Conservation (phyloP, 2,113 vertebrate species). For the Protobothrops flavoviridis region DNA sequence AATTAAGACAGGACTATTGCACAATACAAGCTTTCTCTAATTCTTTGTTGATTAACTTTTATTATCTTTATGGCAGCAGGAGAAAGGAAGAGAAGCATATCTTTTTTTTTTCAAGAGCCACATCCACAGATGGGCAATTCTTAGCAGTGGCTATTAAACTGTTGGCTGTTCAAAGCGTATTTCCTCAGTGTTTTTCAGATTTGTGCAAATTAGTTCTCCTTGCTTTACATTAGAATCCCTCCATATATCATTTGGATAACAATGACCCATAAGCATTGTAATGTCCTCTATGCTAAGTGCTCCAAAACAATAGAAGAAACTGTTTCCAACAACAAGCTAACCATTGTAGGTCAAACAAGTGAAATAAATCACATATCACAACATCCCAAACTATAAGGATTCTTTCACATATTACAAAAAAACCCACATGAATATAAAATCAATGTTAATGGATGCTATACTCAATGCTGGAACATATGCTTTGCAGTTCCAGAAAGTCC, state of each 20-base stretch:
- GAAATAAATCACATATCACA: not conserved
- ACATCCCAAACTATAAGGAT: not conserved
- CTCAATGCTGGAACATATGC: not conserved
- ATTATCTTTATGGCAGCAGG: not conserved
- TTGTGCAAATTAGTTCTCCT: not conserved
- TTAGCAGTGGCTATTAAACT: not conserved
- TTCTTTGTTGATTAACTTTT: not conserved
- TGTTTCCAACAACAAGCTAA: not conserved
- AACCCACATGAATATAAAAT: not conserved
- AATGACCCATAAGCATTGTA: not conserved
- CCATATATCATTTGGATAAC: not conserved
- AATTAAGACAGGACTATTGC: not conserved
- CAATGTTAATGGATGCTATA: not conserved
- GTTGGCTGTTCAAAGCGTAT: not conserved
- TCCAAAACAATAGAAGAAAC: not conserved
- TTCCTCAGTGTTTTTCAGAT: not conserved
- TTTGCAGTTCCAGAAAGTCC: not conserved
- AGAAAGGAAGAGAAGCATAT: not conserved
- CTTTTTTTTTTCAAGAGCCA: not conserved
- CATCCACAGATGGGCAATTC: not conserved
- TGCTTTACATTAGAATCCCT: not conserved
- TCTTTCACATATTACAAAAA: not conserved
- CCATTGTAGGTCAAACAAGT: not conserved
- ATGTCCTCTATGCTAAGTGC: not conserved
- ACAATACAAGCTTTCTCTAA: not conserved